Percentiles rank a stretch among this genome's conserved stretches.
Conservation (phyloP, 2,797 vertebrate genomes). For the Sphaeramia orbicularis region DNA sequence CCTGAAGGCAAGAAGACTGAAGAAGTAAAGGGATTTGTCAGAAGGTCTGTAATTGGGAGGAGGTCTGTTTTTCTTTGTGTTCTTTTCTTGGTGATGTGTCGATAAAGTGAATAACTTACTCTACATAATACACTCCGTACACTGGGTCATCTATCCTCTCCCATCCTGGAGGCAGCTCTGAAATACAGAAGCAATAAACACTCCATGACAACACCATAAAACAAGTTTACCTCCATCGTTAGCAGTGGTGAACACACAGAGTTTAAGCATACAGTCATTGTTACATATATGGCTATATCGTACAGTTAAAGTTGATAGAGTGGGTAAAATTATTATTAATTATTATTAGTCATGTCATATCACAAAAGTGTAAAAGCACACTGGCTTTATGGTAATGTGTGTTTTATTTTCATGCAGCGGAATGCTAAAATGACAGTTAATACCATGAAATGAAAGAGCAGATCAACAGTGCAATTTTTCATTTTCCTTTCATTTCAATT, state of each 20-base stretch:
- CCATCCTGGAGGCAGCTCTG: conserved; percentile 98
- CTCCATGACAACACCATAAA: conserved; percentile 4
- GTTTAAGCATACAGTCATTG: background rate
- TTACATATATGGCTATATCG: background rate
- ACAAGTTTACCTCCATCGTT: background rate
- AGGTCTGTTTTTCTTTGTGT: conserved; percentile 12
- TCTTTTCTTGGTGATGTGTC: background rate
- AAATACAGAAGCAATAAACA: conserved; percentile 71
- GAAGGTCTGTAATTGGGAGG: conserved; percentile 9
- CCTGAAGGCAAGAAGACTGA: background rate
- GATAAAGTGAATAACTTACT: conserved; percentile 88
- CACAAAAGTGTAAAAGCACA: too few species aligned
- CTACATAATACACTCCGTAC: conserved; percentile 99
- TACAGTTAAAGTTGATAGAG: background rate
- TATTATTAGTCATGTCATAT: too few species aligned
- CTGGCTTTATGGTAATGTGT: background rate
- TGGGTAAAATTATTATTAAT: background rate
- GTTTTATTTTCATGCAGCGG: too few species aligned
- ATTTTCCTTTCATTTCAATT: conserved; percentile 6
- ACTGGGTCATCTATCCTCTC: conserved; percentile 99
- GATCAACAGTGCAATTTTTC: background rate
- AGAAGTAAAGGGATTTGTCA: conserved; percentile 2
- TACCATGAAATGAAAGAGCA: background rate
- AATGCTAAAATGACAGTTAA: background rate
- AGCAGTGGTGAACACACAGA: background rate